Evolutionary conservation across 2,113 vertebrate genomes (phyloP).

Genomic region (Lampris incognitus): DNA sequence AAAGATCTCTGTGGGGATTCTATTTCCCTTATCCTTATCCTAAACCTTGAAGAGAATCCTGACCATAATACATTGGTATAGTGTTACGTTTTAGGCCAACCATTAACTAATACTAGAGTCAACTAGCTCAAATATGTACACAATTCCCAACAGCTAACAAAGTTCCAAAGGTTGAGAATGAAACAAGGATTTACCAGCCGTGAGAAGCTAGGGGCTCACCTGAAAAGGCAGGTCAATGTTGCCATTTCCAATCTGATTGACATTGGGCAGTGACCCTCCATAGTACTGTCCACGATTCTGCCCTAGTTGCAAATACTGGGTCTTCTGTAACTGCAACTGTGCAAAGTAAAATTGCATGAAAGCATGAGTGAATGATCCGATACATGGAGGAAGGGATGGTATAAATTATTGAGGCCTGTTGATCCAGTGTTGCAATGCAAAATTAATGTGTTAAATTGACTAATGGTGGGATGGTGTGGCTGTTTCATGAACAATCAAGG

Average conservation of each 20-base stretch:
- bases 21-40: no score
- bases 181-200: slow-evolving; percentile 69
- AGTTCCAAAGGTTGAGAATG: slow-evolving; percentile 61
- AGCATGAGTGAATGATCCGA: slow-evolving; percentile 83
- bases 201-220: slow-evolving; percentile 88
- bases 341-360: slow-evolving; percentile 86
- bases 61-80: slow-evolving; percentile 7
- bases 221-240: slow-evolving; percentile 97
- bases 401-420: slow-evolving; percentile 53
- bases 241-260: slow-evolving; percentile 98
- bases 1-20: no score
- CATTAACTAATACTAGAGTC: slow-evolving; percentile 43
- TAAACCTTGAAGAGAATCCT: no score
- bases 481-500: slow-evolving; percentile 34
- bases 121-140: slow-evolving; percentile 40
- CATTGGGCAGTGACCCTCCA: slow-evolving; percentile 97
- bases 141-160: slow-evolving; percentile 56
- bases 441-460: slow-evolving; percentile 32
- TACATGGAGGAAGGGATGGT: slow-evolving; percentile 66
- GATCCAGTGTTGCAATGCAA: slow-evolving; percentile 37
- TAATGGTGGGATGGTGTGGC: slow-evolving; percentile 43
- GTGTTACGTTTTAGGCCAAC: slow-evolving; percentile 29
- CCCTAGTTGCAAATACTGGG: slow-evolving; percentile 98
- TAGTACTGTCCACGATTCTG: slow-evolving; percentile 98
- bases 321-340: slow-evolving; percentile 99